Evolutionary conservation across 2,797 vertebrate species (phyloP).

Genomic region (Yasuhikotakia modesta): DNA sequence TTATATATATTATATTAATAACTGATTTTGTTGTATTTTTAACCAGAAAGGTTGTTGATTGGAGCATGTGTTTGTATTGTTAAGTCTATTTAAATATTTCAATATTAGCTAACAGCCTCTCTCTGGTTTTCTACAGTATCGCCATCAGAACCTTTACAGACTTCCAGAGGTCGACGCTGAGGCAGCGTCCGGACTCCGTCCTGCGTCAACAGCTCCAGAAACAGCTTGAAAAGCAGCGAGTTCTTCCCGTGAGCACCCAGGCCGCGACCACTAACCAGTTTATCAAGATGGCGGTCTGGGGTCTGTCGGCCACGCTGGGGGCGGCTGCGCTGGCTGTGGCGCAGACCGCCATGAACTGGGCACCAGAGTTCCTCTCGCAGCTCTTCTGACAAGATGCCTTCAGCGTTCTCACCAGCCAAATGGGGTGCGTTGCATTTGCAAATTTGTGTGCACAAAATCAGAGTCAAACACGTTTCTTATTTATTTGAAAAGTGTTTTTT

Average conservation of each 20-base stretch:
- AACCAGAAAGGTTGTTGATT: no score
- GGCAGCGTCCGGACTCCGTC: slow-evolving; percentile 81
- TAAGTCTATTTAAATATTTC: no score
- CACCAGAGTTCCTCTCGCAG: slow-evolving; percentile 79
- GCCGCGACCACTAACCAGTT: slow-evolving; percentile 69
- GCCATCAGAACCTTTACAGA: slow-evolving; percentile 79
- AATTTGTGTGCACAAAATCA: not conserved
- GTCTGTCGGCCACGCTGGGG: slow-evolving; percentile 82
- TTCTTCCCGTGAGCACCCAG: slow-evolving; percentile 39
- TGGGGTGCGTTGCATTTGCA: not conserved
- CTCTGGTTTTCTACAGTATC: slow-evolving; percentile 61
- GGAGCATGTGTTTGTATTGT: no score
- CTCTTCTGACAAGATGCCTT: slow-evolving; percentile 74
- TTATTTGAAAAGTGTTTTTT: slow-evolving; percentile 17
- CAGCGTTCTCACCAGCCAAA: slow-evolving; percentile 1
- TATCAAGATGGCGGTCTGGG: slow-evolving; percentile 85
- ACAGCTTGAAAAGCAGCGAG: not conserved
- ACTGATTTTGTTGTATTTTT: no score
- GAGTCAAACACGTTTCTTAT: slow-evolving; percentile 29
- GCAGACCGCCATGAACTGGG: slow-evolving; percentile 85
- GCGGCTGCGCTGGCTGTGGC: slow-evolving; percentile 81
- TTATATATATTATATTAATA: no score
- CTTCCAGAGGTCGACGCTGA: slow-evolving; percentile 77
- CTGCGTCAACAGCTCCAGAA: slow-evolving; percentile 69
- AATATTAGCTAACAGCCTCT: not conserved